Base-by-base conservation (phyloP, 2,113 vertebrate genomes). In the Carassius gibelio region DNA sequence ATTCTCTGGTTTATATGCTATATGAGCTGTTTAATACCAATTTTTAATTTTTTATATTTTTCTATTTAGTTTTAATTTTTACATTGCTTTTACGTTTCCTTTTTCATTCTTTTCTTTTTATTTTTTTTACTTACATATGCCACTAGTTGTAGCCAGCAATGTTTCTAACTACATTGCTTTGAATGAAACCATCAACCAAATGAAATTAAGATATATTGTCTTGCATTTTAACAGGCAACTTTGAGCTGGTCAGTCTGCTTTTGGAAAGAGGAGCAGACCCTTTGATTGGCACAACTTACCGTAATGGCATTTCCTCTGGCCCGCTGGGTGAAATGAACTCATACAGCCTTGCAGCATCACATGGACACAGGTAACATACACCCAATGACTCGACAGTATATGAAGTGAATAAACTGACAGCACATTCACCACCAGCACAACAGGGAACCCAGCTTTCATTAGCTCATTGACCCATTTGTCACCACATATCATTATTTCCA, bases 191-290 rank as follows among this genome's bases (percentile, higher is more conserved):
- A 19, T 79, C 42, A 66, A 4, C 61, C 23, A 48, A 48, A 10
- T 45, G 3, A 45, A 50, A 3, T 80, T 4, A 19, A 68, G 34
- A 21, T 23, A 62, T 17, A 52, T 55, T 30, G 38, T n/a, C 10
- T 34, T 84, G 5, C 0, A 59, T 48, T 77, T 86, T 10, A 1
- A 68, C 81, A 96, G 95, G 95, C 26, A 94, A 95, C 90, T 95
- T 95, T 87, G 94, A 95, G 91, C 77, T 96, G 89, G 94, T 95
- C 82, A 94, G 90, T 83, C 86, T 95, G 88, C 93, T 96, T 34
- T 75, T 96, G 93, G 94, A 95, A 74, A 88, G 94, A 87, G 95
- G 95, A 0, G 95, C 94, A 0, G 95, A 96, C 90, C 94, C 94
- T 42, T 91, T 95, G 92, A 94, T 94, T 7, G 94, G 95, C 59